Conservation (phyloP, 2,113 vertebrate species). For the Sceloporus undulatus region DNA sequence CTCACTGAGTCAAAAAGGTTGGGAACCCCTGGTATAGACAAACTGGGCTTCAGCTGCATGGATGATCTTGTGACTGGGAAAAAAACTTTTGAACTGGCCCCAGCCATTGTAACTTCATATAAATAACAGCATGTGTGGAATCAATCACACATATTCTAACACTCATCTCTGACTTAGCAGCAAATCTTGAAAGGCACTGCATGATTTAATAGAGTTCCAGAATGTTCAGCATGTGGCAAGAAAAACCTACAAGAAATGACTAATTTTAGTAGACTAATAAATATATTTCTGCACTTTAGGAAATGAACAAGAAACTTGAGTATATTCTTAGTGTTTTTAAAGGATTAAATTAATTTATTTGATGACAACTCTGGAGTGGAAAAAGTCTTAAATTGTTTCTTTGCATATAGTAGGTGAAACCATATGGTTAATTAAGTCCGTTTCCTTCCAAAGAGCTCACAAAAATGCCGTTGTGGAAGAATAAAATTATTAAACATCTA, state of each 20-base stretch:
- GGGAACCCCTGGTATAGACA: not conserved
- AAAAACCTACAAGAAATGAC: not conserved
- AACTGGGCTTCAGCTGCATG: not conserved
- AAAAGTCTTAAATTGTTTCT: conserved; percentile 53
- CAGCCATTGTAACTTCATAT: not conserved
- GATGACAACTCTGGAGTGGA: conserved; percentile 33
- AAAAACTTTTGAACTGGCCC: not conserved
- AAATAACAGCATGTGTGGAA: not conserved
- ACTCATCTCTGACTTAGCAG: not conserved
- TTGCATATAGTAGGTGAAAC: conserved; percentile 62
- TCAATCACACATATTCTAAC: not conserved
- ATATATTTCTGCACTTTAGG: not conserved
- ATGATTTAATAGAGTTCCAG: not conserved
- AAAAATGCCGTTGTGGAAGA: conserved; percentile 72
- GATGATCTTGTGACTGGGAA: not conserved
- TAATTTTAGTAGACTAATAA: not conserved
- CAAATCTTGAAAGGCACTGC: conserved; percentile 8
- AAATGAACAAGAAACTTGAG: conserved; percentile 7
- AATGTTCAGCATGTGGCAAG: not conserved
- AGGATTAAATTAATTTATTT: conserved; percentile 62
- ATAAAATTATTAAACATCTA: conserved; percentile 75
- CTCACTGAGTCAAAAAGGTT: no score
- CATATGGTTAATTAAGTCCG: conserved; percentile 80
- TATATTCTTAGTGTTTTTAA: not conserved
- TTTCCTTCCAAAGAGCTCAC: conserved; percentile 72